phyloP scores from a whole-genome alignment of 1,140 invertebrate genomes.

The Caenorhabditis latens region DNA sequence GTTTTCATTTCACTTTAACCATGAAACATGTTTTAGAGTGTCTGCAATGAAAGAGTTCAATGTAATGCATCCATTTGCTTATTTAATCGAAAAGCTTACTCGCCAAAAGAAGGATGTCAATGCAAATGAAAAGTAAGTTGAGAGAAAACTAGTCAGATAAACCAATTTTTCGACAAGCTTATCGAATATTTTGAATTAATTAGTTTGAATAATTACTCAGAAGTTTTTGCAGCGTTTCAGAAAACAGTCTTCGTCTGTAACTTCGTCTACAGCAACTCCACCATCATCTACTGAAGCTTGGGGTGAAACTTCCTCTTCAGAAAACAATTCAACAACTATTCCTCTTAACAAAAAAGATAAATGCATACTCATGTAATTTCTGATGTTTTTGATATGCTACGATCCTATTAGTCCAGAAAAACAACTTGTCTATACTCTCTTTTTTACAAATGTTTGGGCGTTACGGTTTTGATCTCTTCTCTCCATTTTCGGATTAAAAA shows the following conservation, averaged over 20 bases:
- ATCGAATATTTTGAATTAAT: not conserved
- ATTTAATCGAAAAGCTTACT: constrained; percentile 55
- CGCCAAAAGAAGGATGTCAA: constrained; percentile 41
- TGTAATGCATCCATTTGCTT: constrained; percentile 59
- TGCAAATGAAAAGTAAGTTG: constrained; percentile 9
- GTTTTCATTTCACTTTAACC: too few relatives aligned
- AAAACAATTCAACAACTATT: not conserved
- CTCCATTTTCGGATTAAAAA: not conserved
- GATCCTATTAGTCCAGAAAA: not conserved
- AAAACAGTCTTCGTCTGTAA: constrained; percentile 47
- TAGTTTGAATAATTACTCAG: not conserved
- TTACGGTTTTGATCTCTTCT: constrained; percentile 47
- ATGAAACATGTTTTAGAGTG: constrained; percentile 14
- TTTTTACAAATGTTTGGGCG: not conserved
- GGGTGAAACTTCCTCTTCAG: not conserved
- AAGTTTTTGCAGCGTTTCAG: constrained; percentile 44
- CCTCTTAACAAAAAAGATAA: not conserved
- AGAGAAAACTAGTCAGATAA: not conserved
- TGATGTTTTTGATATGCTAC: not conserved
- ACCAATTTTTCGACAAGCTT: not conserved
- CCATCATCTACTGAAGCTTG: constrained; percentile 26
- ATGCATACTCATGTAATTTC: constrained; percentile 20
- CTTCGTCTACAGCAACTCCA: not conserved
- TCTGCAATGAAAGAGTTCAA: constrained; percentile 56
- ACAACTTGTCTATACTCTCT: not conserved